phyloP scores from a whole-genome alignment of 1,140 invertebrate species.

The Caenorhabditis inopinata region DNA sequence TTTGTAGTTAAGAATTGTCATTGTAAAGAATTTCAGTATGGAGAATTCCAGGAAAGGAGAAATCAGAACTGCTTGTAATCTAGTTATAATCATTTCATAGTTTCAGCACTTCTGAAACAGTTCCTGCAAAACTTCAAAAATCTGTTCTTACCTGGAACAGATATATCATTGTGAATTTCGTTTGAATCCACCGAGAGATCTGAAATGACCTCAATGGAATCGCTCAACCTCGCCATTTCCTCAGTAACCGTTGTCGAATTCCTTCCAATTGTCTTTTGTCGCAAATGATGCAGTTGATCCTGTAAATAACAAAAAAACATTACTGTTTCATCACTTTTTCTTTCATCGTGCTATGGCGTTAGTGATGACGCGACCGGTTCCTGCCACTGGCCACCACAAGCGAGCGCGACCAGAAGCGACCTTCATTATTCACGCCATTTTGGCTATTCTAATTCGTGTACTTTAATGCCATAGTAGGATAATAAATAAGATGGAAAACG shows the following conservation, averaged over 20 bases:
- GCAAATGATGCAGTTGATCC: conserved; percentile 11
- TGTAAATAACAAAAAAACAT: conserved; percentile 18
- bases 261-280: conserved; percentile 7
- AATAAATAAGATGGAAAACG: not conserved
- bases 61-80: too few relatives aligned
- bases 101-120: too few relatives aligned
- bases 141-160: not conserved
- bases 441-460: not conserved
- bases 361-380: conserved; percentile 7
- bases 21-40: too few relatives aligned
- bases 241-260: not conserved
- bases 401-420: too few relatives aligned
- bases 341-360: not conserved
- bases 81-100: too few relatives aligned
- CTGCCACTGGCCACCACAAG: not conserved
- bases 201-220: conserved; percentile 17
- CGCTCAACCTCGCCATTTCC: not conserved
- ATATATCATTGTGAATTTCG: not conserved
- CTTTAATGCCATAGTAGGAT: not conserved
- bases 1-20: too few relatives aligned
- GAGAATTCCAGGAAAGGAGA: too few relatives aligned
- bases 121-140: not conserved
- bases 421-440: conserved; percentile 22
- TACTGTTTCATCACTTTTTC: conserved; percentile 30
- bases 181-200: conserved; percentile 9